Evolutionary conservation across 2,113 vertebrate species (phyloP).

Genomic region (Varanus komodoensis): DNA sequence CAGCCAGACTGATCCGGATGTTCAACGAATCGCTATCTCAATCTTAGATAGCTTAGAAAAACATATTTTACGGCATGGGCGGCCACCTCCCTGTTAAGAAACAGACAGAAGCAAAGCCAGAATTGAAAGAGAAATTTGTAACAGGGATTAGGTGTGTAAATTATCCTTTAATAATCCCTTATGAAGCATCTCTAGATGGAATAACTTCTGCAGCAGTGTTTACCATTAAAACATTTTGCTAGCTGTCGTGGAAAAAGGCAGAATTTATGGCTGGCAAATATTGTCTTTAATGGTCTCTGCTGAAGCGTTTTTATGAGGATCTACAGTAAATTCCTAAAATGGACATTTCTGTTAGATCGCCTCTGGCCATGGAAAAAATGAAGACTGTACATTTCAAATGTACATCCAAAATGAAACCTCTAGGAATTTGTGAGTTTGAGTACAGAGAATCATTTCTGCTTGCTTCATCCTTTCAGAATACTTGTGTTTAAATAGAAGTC

Average conservation of each 20-base stretch:
- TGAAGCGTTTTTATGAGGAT: conserved; percentile 58
- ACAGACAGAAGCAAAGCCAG: conserved; percentile 75
- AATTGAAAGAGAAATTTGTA: conserved; percentile 68
- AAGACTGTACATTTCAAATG: conserved; percentile 62
- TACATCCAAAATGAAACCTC: conserved; percentile 63
- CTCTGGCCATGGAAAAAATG: conserved; percentile 55
- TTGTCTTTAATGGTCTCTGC: conserved; percentile 63
- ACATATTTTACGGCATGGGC: conserved; percentile 89
- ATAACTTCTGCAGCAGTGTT: conserved; percentile 67
- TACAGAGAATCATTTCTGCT: conserved; percentile 53
- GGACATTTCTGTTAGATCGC: conserved; percentile 43
- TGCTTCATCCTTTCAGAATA: conserved; percentile 65
- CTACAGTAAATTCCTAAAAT: conserved; percentile 62
- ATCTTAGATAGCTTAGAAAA: conserved; percentile 95
- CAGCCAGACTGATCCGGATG: conserved; percentile 89
- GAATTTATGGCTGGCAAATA: conserved; percentile 47
- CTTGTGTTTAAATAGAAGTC: conserved; percentile 74
- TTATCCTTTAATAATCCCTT: conserved; percentile 68
- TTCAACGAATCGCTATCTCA: conserved; percentile 87
- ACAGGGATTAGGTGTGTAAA: conserved; percentile 63
- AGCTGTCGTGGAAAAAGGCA: conserved; percentile 56
- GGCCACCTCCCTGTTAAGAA: conserved; percentile 76
- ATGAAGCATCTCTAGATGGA: conserved; percentile 72
- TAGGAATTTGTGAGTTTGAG: conserved; percentile 67
- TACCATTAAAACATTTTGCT: conserved; percentile 71